Base-by-base conservation (phyloP, 1,140 invertebrate genomes). In the Cyclina sinensis region DNA sequence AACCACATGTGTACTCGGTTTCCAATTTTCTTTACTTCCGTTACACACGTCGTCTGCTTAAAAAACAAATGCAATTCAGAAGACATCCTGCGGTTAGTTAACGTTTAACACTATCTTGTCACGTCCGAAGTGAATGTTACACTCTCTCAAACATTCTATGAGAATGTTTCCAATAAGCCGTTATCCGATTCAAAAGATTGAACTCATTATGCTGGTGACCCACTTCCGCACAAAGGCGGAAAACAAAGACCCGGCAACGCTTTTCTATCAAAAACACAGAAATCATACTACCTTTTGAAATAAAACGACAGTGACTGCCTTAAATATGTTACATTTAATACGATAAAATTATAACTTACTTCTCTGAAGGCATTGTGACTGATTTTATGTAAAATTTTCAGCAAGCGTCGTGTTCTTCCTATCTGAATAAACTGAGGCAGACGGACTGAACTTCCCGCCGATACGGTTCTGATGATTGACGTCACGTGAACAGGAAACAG, bases 361-460 rank as follows among this genome's bases (percentile, higher is more conserved):
- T 86, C 78, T 86, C 84, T 37, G 84, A 86, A 57, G 84, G 84
- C 84, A 86, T 86, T 78, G 78, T 86, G 43, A 27, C 11, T 74
- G 32, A 46, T 59, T 37, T 76, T 37, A 18, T 54, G 39, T 39
- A 4, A 39, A 1, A 21, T 74, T 86, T 86, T 74, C 70, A 14
- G 9, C 65, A 14, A 76, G 54, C 43, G 18, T 30, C 84, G 84
- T 62, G 84, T 54, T 70, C 65, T 59, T 37, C 39, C 48, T 62
- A 68, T 68, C 35, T 51, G 62, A 24, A 11, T 43, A 48, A 39
- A 70, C 70, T 54, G 24, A 59, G 57, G 54, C 70, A 68, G 57
- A 68, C 80, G 43, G 46, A 89, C 78, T 78, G 80, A 86, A 82
- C 73, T 90, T 90, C 89, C 84, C 89, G 89, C 89, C 82, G 73